Conservation (phyloP, 2,888 invertebrate genomes). For the Allolobophora icterica region DNA sequence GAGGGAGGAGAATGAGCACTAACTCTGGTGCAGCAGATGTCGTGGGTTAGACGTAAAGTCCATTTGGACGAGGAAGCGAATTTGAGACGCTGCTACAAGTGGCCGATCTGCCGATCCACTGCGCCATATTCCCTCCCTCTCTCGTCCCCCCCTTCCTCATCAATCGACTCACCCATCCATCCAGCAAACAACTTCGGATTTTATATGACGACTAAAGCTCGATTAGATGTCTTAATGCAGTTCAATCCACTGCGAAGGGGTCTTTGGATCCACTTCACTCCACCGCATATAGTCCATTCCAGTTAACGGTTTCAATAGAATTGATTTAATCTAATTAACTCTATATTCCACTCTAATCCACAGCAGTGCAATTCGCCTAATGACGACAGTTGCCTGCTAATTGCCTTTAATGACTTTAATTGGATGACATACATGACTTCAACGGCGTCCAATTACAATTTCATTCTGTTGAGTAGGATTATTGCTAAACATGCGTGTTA, state of each 20-base stretch:
- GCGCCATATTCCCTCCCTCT: not conserved
- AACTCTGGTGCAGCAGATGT: slow-evolving; percentile 8
- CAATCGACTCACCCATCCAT: too few relatives aligned
- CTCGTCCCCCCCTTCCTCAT: not conserved
- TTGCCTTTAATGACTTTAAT: too few relatives aligned
- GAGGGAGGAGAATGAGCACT: not conserved
- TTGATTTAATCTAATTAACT: not conserved
- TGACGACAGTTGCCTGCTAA: not conserved
- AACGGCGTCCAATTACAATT: too few relatives aligned
- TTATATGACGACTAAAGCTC: not conserved
- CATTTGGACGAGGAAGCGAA: not conserved
- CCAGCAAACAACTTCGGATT: not conserved
- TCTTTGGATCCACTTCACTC: not conserved
- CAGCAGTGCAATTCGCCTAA: not conserved
- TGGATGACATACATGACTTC: too few relatives aligned
- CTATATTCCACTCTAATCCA: not conserved
- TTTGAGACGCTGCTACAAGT: slow-evolving; percentile 6
- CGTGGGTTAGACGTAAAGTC: not conserved
- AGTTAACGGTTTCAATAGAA: not conserved
- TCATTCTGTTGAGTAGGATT: too few relatives aligned
- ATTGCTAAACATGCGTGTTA: too few relatives aligned
- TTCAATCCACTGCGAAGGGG: too few relatives aligned
- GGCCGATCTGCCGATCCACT: not conserved
- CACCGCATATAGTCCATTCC: not conserved
- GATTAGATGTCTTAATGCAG: not conserved